These are phyloP conservation scores for Mactra quadrangularis DNA, from an alignment of 1,140 invertebrate species.

Conservation along the genomic window DNA sequence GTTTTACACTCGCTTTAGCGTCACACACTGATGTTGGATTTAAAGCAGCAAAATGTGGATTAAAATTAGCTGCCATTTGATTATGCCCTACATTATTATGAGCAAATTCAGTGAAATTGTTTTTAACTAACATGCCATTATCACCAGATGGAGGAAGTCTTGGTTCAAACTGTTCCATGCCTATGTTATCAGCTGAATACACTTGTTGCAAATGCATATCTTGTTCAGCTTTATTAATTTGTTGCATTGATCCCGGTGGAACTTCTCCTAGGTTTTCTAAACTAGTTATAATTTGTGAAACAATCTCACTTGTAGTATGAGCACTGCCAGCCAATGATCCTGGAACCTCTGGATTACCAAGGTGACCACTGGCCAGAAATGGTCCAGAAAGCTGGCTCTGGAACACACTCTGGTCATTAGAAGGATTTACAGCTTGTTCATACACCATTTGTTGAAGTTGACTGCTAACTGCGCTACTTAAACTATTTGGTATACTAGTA, in stretches of 20 bases:
- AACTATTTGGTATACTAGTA: constrained; percentile 18
- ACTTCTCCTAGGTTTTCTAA: constrained; percentile 65
- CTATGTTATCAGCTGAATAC: constrained; percentile 26
- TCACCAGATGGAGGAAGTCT: background rate
- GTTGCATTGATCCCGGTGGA: constrained; percentile 54
- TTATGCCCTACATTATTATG: constrained; percentile 47
- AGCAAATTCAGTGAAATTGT: constrained; percentile 49
- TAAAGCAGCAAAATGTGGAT: constrained; percentile 5
- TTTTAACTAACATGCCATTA: constrained; percentile 44
- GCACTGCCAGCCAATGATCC: constrained; percentile 6
- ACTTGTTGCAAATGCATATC: constrained; percentile 8
- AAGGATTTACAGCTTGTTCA: constrained; percentile 35
- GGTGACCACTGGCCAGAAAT: constrained; percentile 21
- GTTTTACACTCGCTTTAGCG: constrained; percentile 46
- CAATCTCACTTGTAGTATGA: constrained; percentile 51
- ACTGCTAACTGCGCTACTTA: background rate
- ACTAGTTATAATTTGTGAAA: constrained; percentile 70
- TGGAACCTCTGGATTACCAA: constrained; percentile 15
- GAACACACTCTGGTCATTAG: constrained; percentile 46
- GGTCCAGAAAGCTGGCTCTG: constrained; percentile 31
- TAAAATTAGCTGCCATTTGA: constrained; percentile 10
- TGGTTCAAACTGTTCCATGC: constrained; percentile 23
- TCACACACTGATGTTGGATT: constrained; percentile 8
- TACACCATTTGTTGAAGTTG: constrained; percentile 33
- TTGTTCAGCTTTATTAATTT: constrained; percentile 28